phyloP scores from a whole-genome alignment of 2,113 vertebrate species.

The Polypterus bichir region DNA sequence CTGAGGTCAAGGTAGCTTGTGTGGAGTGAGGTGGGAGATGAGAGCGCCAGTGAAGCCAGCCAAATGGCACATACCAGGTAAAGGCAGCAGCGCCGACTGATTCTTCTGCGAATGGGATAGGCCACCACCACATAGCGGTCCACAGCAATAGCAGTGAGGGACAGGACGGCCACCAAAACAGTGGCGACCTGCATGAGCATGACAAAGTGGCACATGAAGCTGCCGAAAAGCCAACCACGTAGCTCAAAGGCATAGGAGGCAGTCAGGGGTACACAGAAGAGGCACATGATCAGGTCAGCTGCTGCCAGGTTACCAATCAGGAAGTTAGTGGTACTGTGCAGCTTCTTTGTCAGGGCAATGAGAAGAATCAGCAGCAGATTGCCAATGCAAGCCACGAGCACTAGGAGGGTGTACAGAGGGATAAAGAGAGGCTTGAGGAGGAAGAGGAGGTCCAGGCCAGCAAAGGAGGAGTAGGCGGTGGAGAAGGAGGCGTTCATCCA shows the following conservation, averaged over 20 bases:
- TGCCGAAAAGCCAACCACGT: constrained; percentile 67
- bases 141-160: constrained; percentile 69
- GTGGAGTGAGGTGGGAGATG: constrained; percentile 51
- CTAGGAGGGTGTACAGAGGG: constrained; percentile 55
- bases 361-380: constrained; percentile 70
- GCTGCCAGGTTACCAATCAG: constrained; percentile 68
- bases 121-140: constrained; percentile 72
- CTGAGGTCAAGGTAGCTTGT: constrained; percentile 64
- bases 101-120: constrained; percentile 56
- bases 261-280: constrained; percentile 67
- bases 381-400: constrained; percentile 55
- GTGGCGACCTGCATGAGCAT: constrained; percentile 63
- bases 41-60: constrained; percentile 52
- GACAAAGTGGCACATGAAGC: constrained; percentile 64
- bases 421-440: constrained; percentile 65
- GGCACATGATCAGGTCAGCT: constrained; percentile 69
- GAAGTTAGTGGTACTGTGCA: constrained; percentile 74
- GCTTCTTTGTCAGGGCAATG: constrained; percentile 65
- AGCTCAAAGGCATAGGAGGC: constrained; percentile 67
- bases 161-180: constrained; percentile 64
- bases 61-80: constrained; percentile 56
- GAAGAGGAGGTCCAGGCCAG: constrained; percentile 58
- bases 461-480: constrained; percentile 37
- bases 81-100: constrained; percentile 47
- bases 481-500: constrained; percentile 20